Evolutionary conservation across 2,888 invertebrate genomes (phyloP), one percentile per base, ranked within the genome.

Genomic region (Tribolium freemani): DNA sequence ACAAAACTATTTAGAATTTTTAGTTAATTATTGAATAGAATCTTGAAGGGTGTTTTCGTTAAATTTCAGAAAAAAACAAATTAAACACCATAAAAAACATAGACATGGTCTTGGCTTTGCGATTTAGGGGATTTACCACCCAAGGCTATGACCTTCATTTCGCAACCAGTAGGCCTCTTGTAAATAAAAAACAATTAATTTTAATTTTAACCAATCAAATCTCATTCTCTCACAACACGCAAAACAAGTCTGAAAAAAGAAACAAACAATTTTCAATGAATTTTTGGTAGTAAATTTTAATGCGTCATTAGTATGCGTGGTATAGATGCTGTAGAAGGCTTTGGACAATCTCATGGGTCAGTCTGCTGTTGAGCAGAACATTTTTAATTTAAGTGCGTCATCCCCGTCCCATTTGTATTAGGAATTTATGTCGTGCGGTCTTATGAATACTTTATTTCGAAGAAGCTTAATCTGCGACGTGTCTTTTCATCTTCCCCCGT

Each of bases 181-280:
- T 8, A 50, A 51, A 21, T 51, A 16, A 51, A 20, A 16, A 51
- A 21, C 13, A 51, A 51, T 51, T 51, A 51, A 51, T 51, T 51
- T 51, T n/a, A n/a, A 51, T 51, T 16, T 20, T 5, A 11, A 26
- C 26, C 26, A 3, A 26, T 26, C 26, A 26, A 26, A 26, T 26
- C 26, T 26, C 26, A 26, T 26, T 26, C 3, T 26, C 16, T 16
- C 26, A 26, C 26, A 26, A 3, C n/a, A n/a, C n/a, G n/a, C n/a
- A 26, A 26, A 26, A 26, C 26, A 26, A 26, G 26, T 26, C 26
- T 26, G 26, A 3, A 26, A 16, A 26, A 26, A 26, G 2, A 26
- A 26, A 1, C 5, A 26, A 26, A 26, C n/a, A n/a, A n/a, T n/a
- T 26, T 3, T 26, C 26, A 0, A 26, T 26, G 5, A 26, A 5